Percentiles rank a stretch among this genome's conserved stretches.
phyloP scores from a whole-genome alignment of 2,888 invertebrate species.

The Lordiphosa andalusiaca region DNA sequence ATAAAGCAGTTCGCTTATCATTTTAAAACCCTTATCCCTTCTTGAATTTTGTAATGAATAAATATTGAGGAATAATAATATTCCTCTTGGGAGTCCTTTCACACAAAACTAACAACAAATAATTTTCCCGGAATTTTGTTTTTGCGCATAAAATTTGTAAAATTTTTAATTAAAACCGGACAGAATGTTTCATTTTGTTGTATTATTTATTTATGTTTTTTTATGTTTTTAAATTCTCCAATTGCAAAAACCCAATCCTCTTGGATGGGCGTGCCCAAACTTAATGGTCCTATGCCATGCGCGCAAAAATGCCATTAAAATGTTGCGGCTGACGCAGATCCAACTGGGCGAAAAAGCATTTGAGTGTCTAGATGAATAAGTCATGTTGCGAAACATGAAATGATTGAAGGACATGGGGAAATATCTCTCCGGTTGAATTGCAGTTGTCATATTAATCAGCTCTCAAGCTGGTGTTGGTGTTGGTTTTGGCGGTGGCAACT shows the following conservation, averaged over 20 bases:
- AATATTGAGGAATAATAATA: no score
- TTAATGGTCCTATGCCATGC: constrained; percentile 30
- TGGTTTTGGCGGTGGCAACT: neutral
- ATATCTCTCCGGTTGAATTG: neutral
- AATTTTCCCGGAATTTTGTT: no score
- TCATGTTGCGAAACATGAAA: constrained; percentile 52
- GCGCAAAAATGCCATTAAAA: constrained; percentile 53
- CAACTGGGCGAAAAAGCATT: constrained; percentile 41
- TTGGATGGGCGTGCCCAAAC: constrained; percentile 10
- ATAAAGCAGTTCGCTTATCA: no score
- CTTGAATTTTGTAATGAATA: no score
- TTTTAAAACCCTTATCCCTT: neutral
- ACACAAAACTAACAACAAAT: no score
- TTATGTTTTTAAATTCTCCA: constrained; percentile 16
- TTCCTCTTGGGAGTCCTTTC: no score
- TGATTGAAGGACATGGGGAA: constrained; percentile 34
- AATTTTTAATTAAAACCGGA: constrained; percentile 38
- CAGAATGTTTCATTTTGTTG: neutral
- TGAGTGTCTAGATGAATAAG: constrained; percentile 55
- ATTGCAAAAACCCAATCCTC: constrained; percentile 12
- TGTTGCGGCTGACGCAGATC: constrained; percentile 46
- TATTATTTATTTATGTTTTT: constrained; percentile 2
- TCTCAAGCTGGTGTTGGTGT: neutral
- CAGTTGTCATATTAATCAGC: constrained; percentile 7
- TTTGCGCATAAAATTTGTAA: constrained; percentile 8